Base-by-base conservation (phyloP, 2,113 vertebrate genomes). In the Pseudopodoces humilis region DNA sequence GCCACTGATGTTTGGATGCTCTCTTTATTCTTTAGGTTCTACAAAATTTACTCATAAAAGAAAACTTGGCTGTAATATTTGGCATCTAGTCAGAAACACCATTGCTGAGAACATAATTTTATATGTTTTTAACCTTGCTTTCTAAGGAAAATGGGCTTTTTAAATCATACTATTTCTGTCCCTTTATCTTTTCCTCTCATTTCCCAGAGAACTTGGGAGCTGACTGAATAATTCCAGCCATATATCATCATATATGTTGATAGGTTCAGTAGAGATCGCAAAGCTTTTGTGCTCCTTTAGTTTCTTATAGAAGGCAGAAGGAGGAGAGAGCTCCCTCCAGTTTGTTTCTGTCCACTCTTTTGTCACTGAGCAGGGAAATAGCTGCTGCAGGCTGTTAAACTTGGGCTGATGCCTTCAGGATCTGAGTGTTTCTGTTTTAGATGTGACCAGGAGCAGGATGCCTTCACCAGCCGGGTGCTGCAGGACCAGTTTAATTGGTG, bases 81-180 rank as follows among this genome's bases (percentile, higher is more conserved):
- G 41, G 21, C 28, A 69, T n/a, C 31, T 55, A 69, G 18, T 62
- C 65, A 65, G 68, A 83, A 72, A 30, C 20, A 53, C n/a, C 21
- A 52, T 14, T 0, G 0, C 15, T 35, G 39, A 85, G 10, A 85
- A 75, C 15, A 5, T 50, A 67, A 63, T 23, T 49, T 46, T 15
- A 31, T 69, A 49, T 60, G 35, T 27, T 33, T 63, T 72, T 17
- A 49, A 44, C 15, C 10, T 69, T 56, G 27, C 27, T 88, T 85
- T 82, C 19, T 71, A 60, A 75, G 49, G 41, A 76, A 88, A 85
- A 35, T 4, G 39, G 9, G 7, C 13, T 63, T 86, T 84, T 27
- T 0, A 84, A 79, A 52, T 79, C 24, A 28, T 60, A 24, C 2
- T 15, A 0, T 47, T 82, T 75, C 50, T 82, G 20, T 30, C 28